These are phyloP conservation scores for Sebastes nivosus DNA, from an alignment of 2,797 vertebrate species.

Conservation along the genomic window DNA sequence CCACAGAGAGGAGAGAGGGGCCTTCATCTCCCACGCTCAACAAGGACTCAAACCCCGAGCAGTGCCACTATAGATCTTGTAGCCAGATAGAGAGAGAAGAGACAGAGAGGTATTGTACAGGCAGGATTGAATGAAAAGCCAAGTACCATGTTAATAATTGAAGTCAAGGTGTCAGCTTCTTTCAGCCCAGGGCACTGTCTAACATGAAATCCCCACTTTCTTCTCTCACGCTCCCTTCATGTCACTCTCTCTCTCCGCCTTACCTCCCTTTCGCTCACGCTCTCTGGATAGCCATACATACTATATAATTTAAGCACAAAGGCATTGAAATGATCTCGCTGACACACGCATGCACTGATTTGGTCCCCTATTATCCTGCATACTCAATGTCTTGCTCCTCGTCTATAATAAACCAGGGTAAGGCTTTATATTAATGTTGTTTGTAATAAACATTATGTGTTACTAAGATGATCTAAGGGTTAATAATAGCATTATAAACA, in stretches of 20 bases:
- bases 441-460: not conserved
- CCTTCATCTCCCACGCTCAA: conserved; percentile 26
- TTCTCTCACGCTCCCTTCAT: not conserved
- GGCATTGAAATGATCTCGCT: not conserved
- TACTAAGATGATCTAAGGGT: not conserved
- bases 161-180: conserved; percentile 61
- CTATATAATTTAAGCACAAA: conserved; percentile 33
- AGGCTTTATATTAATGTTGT: not conserved
- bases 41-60: not conserved
- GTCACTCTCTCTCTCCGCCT: conserved; percentile 13
- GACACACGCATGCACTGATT: not conserved
- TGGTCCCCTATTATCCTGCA: not conserved
- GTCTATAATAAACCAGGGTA: not conserved
- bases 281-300: conserved; percentile 3
- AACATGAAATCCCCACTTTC: conserved; percentile 43
- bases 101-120: not conserved
- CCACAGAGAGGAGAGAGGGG: not conserved
- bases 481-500: too few relatives aligned
- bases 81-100: not conserved
- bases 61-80: conserved; percentile 6
- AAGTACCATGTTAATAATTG: conserved; percentile 66
- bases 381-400: not conserved
- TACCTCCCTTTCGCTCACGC: not conserved
- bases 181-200: conserved; percentile 54
- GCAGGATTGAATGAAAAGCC: conserved; percentile 49